Evolutionary conservation across 1,140 invertebrate species (phyloP).

Genomic region (Melitaea cinxia): DNA sequence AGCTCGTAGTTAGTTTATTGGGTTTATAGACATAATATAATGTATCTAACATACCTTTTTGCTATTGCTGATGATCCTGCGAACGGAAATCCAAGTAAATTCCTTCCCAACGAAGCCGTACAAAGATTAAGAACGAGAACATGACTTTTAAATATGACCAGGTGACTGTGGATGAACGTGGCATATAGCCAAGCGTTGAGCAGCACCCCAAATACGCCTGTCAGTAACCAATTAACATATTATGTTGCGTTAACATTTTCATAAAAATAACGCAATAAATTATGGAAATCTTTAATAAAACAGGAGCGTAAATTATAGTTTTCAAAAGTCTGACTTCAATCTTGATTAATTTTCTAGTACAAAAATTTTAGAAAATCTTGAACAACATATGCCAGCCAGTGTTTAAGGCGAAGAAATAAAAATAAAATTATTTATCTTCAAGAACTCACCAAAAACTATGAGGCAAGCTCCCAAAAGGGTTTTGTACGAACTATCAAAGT

Average conservation of each 20-base stretch:
- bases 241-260: conserved; percentile 31
- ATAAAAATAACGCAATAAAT: conserved; percentile 12
- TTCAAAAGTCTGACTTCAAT: not conserved
- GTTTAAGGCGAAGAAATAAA: not conserved
- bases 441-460: conserved; percentile 77
- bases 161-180: conserved; percentile 80
- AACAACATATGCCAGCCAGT: not conserved
- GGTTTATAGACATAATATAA: not conserved
- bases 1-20: no score
- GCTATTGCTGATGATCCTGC: conserved; percentile 78
- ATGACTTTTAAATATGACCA: conserved; percentile 77
- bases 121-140: conserved; percentile 79
- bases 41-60: conserved; percentile 59
- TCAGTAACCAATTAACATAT: conserved; percentile 37
- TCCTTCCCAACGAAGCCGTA: conserved; percentile 74
- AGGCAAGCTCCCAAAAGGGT: conserved; percentile 76
- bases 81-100: conserved; percentile 79
- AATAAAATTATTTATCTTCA: not conserved
- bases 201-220: conserved; percentile 79
- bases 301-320: not conserved
- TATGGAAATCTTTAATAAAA: not conserved
- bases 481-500: conserved; percentile 80
- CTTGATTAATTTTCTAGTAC: no score
- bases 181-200: conserved; percentile 79
- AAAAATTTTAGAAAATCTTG: no score